Percentiles rank a stretch among this genome's conserved stretches.
These are phyloP conservation scores for Teinopalpus imperialis DNA, from an alignment of 2,888 invertebrate genomes.

Conservation along the genomic window DNA sequence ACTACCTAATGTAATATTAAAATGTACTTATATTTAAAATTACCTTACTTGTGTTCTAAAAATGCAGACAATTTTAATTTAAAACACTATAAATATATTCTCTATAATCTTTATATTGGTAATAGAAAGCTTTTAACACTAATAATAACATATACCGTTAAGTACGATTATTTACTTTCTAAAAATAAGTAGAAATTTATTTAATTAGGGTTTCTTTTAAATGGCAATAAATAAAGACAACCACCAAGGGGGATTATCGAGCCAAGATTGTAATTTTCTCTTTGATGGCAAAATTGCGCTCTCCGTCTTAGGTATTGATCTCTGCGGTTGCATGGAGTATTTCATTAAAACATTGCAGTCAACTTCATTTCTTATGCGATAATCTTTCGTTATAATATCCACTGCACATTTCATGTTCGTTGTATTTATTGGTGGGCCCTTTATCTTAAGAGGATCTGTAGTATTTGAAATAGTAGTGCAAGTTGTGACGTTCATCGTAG, in stretches of 20 bases:
- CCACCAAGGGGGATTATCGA: constrained; percentile 72
- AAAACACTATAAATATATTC: too few species aligned
- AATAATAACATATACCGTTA: too few species aligned
- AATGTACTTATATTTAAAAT: too few species aligned
- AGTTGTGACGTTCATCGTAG: constrained; percentile 41
- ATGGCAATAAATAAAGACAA: constrained; percentile 63
- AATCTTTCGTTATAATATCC: constrained; percentile 53
- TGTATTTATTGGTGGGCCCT: constrained; percentile 49
- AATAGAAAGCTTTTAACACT: too few species aligned
- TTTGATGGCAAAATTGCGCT: constrained; percentile 49
- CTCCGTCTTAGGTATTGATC: constrained; percentile 43
- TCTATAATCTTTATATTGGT: too few species aligned
- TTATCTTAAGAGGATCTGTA: constrained; percentile 55
- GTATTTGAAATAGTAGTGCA: constrained; percentile 43
- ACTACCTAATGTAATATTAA: too few species aligned
- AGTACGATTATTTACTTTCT: too few species aligned
- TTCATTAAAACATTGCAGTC: constrained; percentile 55
- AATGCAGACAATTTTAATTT: too few species aligned
- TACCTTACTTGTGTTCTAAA: too few species aligned
- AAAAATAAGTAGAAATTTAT: too few species aligned
- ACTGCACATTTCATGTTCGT: constrained; percentile 56
- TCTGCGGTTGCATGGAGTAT: constrained; percentile 51
- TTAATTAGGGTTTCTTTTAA: constrained; percentile 30
- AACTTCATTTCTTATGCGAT: constrained; percentile 47
- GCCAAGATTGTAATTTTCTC: constrained; percentile 56